phyloP scores from a whole-genome alignment of 2,113 vertebrate species.

The Halcyon senegalensis region DNA sequence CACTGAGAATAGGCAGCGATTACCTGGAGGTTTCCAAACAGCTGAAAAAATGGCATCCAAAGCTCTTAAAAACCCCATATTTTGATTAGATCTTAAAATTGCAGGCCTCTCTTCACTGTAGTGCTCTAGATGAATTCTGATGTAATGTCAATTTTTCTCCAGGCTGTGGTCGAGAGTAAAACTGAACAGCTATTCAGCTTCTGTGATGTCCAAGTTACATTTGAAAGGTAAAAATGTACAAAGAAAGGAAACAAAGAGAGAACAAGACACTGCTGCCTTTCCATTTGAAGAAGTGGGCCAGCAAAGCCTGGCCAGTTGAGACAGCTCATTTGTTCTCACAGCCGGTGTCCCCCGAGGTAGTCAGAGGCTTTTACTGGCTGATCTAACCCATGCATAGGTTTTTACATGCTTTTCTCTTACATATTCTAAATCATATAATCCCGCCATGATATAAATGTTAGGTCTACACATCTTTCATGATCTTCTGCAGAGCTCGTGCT shows the following conservation, averaged over 20 bases:
- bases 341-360: neutral
- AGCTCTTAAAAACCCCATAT: neutral
- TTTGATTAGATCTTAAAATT: neutral
- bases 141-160: neutral
- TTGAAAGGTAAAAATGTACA: neutral
- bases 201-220: neutral
- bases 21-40: neutral
- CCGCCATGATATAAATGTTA: neutral
- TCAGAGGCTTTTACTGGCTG: neutral
- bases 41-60: neutral
- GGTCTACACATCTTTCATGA: neutral
- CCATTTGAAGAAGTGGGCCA: neutral
- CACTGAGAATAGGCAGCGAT: neutral
- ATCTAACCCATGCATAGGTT: fast-evolving
- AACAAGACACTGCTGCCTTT: neutral
- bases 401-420: neutral
- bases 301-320: neutral
- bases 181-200: neutral
- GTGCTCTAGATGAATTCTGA: neutral
- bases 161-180: neutral
- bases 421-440: neutral
- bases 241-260: neutral
- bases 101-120: neutral
- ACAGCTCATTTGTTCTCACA: neutral
- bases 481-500: neutral